A percentile compares a stretch with the other conserved stretches of the same genome.
Evolutionary conservation across 2,888 invertebrate genomes (phyloP).

Genomic region (Endomychus coccineus): DNA sequence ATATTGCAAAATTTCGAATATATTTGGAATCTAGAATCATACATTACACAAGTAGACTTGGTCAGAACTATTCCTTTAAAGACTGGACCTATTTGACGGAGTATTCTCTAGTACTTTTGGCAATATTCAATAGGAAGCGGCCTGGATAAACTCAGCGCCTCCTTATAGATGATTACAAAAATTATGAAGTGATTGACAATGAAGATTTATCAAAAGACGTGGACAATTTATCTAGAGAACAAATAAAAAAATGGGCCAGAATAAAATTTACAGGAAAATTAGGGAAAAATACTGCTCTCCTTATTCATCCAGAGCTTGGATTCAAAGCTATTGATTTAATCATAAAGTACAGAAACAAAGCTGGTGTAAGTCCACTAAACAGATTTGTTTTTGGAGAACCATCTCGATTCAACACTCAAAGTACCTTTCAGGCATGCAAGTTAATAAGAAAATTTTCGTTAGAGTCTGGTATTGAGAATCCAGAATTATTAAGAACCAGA

Average conservation of each 20-base stretch:
- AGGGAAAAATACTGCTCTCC: background rate
- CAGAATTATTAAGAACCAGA: conserved; percentile 3
- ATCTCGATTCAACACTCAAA: background rate
- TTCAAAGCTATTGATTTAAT: conserved; percentile 8
- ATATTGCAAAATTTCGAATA: conserved; percentile 17
- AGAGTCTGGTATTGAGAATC: conserved; percentile 8
- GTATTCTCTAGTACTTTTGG: conserved; percentile 6
- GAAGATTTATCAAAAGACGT: background rate
- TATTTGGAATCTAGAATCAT: conserved; percentile 10
- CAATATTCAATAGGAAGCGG: conserved; percentile 9
- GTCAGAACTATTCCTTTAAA: conserved; percentile 3
- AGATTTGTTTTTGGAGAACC: conserved; percentile 9
- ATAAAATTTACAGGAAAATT: too few species aligned
- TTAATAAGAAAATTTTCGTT: conserved; percentile 3
- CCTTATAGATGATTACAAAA: conserved; percentile 4
- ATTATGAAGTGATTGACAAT: background rate
- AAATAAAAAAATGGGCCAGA: too few species aligned
- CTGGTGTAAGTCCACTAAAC: conserved; percentile 4
- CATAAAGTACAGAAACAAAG: conserved; percentile 1
- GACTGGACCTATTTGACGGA: conserved; percentile 8
- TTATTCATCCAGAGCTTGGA: conserved; percentile 1
- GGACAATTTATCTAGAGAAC: conserved; percentile 4
- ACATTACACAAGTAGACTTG: conserved; percentile 7
- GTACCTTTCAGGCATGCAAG: conserved; percentile 6
- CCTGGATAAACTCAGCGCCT: conserved; percentile 7